Percentiles rank a stretch among this genome's conserved stretches.
Conservation (phyloP, 2,113 vertebrate genomes). For the Phalacrocorax carbo region DNA sequence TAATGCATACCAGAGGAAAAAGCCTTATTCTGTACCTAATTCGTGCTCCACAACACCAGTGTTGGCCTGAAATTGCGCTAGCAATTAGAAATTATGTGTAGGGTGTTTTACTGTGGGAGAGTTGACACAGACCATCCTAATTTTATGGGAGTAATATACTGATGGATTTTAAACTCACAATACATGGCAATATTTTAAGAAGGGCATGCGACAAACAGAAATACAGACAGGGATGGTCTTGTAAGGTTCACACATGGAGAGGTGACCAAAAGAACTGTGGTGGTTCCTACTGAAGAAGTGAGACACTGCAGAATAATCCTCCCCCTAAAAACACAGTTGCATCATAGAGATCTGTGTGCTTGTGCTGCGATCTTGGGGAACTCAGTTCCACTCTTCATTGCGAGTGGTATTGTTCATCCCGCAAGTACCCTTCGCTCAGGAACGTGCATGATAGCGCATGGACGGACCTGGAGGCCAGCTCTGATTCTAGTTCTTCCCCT, state of each 20-base stretch:
- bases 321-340: background rate
- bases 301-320: background rate
- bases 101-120: background rate
- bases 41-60: background rate
- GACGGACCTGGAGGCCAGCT: background rate
- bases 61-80: background rate
- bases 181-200: too few species aligned
- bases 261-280: background rate
- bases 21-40: background rate
- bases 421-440: background rate
- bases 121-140: background rate
- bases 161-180: background rate
- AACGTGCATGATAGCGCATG: background rate
- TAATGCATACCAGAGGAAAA: background rate
- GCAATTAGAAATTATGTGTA: background rate
- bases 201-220: background rate
- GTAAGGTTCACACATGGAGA: background rate
- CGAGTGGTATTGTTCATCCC: background rate
- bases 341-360: background rate
- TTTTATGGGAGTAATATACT: background rate
- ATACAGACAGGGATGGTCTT: background rate
- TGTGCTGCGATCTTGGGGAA: background rate
- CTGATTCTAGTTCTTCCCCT: background rate
- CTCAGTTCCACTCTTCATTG: rapidly evolving
- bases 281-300: background rate